Evolutionary conservation across 2,888 invertebrate species (phyloP).

Genomic region (Chymomyza procnemis): DNA sequence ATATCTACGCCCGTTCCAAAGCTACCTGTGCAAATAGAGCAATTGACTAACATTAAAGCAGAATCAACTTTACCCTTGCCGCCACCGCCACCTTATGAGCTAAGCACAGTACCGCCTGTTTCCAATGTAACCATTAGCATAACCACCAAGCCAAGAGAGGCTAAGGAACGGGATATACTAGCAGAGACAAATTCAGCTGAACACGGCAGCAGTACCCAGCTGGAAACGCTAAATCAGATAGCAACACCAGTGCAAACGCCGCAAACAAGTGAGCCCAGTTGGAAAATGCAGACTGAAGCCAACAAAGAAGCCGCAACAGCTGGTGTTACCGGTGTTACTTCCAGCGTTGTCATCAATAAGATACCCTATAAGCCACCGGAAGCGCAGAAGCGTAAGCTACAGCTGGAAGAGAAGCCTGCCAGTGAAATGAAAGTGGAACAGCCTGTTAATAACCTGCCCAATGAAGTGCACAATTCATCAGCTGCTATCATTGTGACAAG

Average conservation of each 20-base stretch:
- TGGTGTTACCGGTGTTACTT: not conserved
- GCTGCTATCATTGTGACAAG: not conserved
- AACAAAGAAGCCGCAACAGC: not conserved
- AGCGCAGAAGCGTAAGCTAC: conserved; percentile 49
- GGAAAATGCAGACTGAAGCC: conserved; percentile 34
- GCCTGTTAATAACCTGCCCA: not conserved
- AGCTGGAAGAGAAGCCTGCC: not conserved
- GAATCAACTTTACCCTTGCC: conserved; percentile 30
- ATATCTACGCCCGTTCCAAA: conserved; percentile 79
- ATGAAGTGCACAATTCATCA: not conserved
- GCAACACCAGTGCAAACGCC: conserved; percentile 18
- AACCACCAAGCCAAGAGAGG: conserved; percentile 51
- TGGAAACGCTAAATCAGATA: conserved; percentile 7
- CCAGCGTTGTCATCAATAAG: conserved; percentile 15
- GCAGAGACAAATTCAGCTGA: conserved; percentile 39
- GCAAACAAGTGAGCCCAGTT: conserved; percentile 31
- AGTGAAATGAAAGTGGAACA: not conserved
- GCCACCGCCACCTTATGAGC: conserved; percentile 41
- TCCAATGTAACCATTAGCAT: conserved; percentile 66
- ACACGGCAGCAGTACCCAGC: conserved; percentile 23
- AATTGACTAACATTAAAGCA: conserved; percentile 2
- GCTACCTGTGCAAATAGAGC: conserved; percentile 31
- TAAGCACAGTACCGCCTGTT: conserved; percentile 37
- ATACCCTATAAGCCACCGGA: conserved; percentile 30
- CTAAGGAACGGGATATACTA: conserved; percentile 27